phyloP scores from a whole-genome alignment of 64 coral and sea anemone species.

The Acropora tenuis region DNA sequence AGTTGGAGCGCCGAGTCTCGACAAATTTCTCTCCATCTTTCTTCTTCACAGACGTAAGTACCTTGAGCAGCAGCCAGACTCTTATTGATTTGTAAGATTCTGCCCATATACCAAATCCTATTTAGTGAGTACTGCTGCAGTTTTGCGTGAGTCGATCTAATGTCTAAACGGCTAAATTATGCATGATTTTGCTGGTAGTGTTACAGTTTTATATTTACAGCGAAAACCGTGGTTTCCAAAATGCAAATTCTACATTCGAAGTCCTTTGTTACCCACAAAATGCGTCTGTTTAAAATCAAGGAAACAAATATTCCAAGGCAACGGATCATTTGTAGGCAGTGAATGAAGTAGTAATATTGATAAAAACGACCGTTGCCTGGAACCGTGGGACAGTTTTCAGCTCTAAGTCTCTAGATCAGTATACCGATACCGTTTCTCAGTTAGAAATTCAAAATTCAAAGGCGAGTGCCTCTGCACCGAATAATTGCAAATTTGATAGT shows the following conservation, averaged over 20 bases:
- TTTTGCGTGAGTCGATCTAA: neutral
- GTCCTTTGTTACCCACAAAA: neutral
- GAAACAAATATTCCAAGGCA: neutral
- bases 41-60: slow-evolving; percentile 2
- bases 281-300: neutral
- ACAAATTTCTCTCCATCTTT: neutral
- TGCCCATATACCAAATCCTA: neutral
- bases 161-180: neutral
- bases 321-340: neutral
- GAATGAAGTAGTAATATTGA: slow-evolving; percentile 21
- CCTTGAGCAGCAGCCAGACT: neutral
- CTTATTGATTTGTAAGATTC: neutral
- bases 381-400: neutral
- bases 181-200: neutral
- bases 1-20: neutral
- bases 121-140: neutral
- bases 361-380: neutral
- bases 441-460: too few relatives aligned
- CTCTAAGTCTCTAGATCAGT: too few relatives aligned
- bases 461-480: too few relatives aligned
- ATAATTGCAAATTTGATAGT: too few relatives aligned
- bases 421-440: too few relatives aligned
- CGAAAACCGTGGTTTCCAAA: neutral
- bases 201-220: neutral
- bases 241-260: neutral